phyloP scores from a whole-genome alignment of 2,113 vertebrate species.

The Furnarius figulus region DNA sequence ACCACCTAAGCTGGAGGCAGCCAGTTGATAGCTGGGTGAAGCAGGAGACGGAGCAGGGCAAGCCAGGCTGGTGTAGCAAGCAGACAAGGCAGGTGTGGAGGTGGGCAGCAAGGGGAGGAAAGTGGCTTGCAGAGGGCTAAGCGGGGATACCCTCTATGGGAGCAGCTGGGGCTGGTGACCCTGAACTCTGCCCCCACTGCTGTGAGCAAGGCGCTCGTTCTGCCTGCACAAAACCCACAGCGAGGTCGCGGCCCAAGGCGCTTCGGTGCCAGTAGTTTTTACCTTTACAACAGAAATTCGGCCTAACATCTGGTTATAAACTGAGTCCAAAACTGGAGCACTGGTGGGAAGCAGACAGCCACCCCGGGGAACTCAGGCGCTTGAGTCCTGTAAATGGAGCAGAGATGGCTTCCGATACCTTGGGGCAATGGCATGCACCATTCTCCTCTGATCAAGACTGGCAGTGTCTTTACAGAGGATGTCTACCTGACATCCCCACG shows the following conservation, averaged over 20 bases:
- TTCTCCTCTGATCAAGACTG: constrained; percentile 10
- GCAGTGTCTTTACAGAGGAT: background rate
- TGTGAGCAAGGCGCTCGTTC: background rate
- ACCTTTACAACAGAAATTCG: constrained; percentile 71
- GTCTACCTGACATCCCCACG: constrained; percentile 4
- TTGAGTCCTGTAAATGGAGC: constrained; percentile 71
- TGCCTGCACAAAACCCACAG: constrained; percentile 33
- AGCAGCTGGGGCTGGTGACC: background rate
- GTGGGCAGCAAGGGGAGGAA: background rate
- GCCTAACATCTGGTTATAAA: constrained; percentile 73
- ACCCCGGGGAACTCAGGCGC: constrained; percentile 63
- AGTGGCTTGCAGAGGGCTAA: background rate
- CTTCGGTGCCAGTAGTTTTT: constrained; percentile 26
- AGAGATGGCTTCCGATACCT: constrained; percentile 71
- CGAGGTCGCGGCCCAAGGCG: constrained; percentile 18
- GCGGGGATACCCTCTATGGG: background rate
- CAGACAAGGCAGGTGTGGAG: background rate
- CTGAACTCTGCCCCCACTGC: background rate
- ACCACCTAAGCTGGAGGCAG: constrained; percentile 29
- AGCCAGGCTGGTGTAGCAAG: constrained; percentile 18
- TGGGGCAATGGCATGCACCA: constrained; percentile 27
- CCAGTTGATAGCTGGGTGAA: background rate
- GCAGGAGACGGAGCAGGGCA: background rate
- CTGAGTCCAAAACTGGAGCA: constrained; percentile 65
- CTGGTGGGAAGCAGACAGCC: constrained; percentile 59